Evolutionary conservation across 1,140 invertebrate species (phyloP).

Genomic region (Chionoecetes opilio): DNA sequence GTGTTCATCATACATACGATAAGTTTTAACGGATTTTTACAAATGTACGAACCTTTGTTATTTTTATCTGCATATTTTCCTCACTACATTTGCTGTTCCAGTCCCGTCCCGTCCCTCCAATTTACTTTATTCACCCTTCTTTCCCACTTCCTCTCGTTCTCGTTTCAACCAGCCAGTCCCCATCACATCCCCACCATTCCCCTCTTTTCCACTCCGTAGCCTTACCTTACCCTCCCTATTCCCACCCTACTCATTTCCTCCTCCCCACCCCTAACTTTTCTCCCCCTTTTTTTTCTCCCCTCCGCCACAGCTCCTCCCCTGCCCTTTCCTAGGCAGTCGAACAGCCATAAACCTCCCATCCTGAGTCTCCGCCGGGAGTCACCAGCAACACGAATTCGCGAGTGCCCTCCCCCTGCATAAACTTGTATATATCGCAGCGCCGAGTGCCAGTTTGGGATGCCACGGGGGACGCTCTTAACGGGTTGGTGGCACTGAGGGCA

Average conservation of each 20-base stretch:
- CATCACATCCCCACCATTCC: not conserved
- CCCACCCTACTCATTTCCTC: slow-evolving; percentile 6
- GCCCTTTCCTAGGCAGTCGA: not conserved
- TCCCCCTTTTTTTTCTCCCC: slow-evolving; percentile 2
- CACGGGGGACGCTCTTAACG: slow-evolving; percentile 8
- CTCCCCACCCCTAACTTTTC: slow-evolving; percentile 14
- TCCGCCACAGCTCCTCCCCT: not conserved
- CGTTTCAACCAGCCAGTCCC: not conserved
- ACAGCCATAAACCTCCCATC: slow-evolving; percentile 18
- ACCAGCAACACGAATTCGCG: not conserved
- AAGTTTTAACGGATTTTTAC: no score
- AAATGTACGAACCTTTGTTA: no score
- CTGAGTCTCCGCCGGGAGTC: slow-evolving; percentile 9
- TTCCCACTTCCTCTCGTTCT: slow-evolving; percentile 27
- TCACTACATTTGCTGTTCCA: not conserved
- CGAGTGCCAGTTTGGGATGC: slow-evolving; percentile 21
- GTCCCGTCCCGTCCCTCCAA: not conserved
- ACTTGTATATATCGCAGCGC: slow-evolving; percentile 45
- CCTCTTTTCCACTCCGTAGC: slow-evolving; percentile 6
- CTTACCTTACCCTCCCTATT: not conserved
- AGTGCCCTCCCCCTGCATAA: not conserved
- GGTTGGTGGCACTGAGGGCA: slow-evolving; percentile 29
- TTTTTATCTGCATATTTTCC: not conserved
- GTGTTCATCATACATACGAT: no score
- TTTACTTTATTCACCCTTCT: not conserved